Conservation (phyloP, 2,113 vertebrate genomes). For the Oceanites oceanicus region DNA sequence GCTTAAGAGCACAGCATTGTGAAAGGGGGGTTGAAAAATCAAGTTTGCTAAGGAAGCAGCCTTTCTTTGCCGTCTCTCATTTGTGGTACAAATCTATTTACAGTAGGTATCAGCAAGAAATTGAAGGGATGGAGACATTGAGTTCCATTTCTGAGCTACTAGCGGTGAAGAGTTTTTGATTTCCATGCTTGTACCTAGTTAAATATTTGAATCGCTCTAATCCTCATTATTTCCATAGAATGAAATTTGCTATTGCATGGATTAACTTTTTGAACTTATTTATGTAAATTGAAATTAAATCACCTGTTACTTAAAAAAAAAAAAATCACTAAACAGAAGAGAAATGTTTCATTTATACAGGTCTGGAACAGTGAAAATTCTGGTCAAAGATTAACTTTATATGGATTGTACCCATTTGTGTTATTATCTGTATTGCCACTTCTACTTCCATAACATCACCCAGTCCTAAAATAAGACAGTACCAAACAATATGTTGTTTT, state of each 20-base stretch:
- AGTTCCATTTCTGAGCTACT: neutral
- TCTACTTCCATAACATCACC: neutral
- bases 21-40: neutral
- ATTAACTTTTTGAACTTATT: neutral
- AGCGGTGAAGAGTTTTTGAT: neutral
- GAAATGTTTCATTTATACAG: neutral
- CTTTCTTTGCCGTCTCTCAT: neutral
- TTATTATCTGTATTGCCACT: neutral
- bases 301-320: neutral
- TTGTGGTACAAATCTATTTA: neutral
- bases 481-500: neutral
- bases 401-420: neutral
- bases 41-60: neutral
- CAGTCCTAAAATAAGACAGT: neutral
- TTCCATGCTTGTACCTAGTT: neutral
- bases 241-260: neutral
- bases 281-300: neutral
- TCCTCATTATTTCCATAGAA: neutral
- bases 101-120: neutral
- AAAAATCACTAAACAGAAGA: neutral
- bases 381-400: neutral
- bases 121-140: neutral
- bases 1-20: neutral
- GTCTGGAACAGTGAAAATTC: neutral
- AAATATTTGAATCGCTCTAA: neutral